Evolutionary conservation across 1,140 invertebrate genomes (phyloP), one percentile per base, ranked within the genome.

Genomic region (Calliphora vicina): DNA sequence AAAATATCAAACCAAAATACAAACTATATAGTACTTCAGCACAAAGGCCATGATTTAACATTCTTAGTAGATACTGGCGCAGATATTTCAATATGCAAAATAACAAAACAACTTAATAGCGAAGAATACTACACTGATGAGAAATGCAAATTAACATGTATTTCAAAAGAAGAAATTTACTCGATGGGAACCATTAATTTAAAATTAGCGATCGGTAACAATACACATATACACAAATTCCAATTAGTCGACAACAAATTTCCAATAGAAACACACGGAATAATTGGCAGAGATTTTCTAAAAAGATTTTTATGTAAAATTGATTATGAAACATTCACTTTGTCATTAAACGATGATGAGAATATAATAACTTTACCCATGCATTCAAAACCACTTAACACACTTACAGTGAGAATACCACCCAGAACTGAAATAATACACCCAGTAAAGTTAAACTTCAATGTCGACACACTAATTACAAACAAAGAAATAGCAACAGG

Each of bases 201-300:
- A 26, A 50, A 81, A 57, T 61, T 81, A 23, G 6, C 17, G 13
- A 67, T 27, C 3, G 29, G 20, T 8, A 57, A 57, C 20, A n/a
- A 61, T 25, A 42, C 20, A 27, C 12, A 27, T n/a, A 57, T 3
- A 57, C 25, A 81, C 20, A 80, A 45, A 43, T 45, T 80, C 27
- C 42, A 81, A 43, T 25, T 81, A 15, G 50, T 81, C 50, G 15
- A 57, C 8, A 27, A 57, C 2, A 45, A 61, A 43, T 81, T 81
- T 81, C 50, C 26, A 29, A 81, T 81, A 13, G 20, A 25, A 81
- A 29, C 50, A 61, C 26, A 81, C 23, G 80, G 80, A 23, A 81
- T 81, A 42, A 81, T 81, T 27, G 80, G 80, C 23, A 81, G 43
- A 81, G 80, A 81, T 61, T 61, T 81, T 81, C 25, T 81, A 29